phyloP scores from a whole-genome alignment of 2,113 vertebrate species.

The Manacus vitellinus region DNA sequence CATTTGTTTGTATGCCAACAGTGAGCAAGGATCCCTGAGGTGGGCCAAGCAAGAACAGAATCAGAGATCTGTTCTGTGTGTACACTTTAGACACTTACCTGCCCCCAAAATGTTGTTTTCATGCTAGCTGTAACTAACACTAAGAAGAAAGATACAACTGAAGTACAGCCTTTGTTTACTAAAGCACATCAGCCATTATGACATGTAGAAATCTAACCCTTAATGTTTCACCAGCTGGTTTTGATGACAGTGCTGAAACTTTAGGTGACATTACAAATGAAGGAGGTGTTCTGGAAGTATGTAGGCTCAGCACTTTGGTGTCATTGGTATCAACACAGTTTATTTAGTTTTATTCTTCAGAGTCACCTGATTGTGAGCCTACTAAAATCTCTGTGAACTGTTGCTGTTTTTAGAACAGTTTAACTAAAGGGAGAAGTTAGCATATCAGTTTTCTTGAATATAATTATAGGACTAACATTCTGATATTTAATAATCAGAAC shows the following conservation, averaged over 20 bases:
- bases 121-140: not conserved
- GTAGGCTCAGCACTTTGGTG: not conserved
- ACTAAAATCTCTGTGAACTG: not conserved
- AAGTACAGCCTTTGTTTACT: not conserved
- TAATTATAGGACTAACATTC: not conserved
- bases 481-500: not conserved
- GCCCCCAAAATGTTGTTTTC: not conserved
- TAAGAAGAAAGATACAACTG: not conserved
- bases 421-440: not conserved
- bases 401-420: not conserved
- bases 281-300: not conserved
- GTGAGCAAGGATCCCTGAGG: not conserved
- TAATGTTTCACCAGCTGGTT: not conserved
- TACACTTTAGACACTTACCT: accelerated
- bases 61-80: not conserved
- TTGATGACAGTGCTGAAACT: not conserved
- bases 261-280: not conserved
- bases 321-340: not conserved
- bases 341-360: not conserved
- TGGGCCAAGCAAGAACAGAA: not conserved
- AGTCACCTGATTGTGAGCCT: not conserved
- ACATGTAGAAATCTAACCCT: not conserved
- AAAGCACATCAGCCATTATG: not conserved
- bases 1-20: not conserved
- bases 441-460: not conserved